Base-by-base conservation (phyloP, 2,888 invertebrate species). In the Drosophila phalerata region DNA sequence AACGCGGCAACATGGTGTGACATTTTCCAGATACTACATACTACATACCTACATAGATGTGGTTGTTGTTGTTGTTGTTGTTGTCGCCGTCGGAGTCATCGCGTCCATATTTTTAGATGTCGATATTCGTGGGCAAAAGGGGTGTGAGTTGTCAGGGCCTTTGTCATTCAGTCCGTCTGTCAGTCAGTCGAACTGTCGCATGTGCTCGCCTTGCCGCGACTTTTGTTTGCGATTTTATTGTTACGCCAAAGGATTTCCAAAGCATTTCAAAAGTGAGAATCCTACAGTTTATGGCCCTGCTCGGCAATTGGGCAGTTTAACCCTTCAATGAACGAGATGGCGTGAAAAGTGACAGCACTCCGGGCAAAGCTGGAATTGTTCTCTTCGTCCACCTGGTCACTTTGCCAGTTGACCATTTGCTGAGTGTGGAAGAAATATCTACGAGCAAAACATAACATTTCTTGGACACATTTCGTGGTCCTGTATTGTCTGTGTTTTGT, bases 1-100 rank as follows among this genome's bases (percentile, higher is more conserved):
- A 88, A 88, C 81, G 79, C 75, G 86, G 72, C 84, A 88, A 86
- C 88, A 81, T 81, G 87, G 87, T 85, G 86, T 77, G 87, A 86
- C 85, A 82, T 80, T 86, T 80, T 74, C 65, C 63, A 68, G 67
- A 75, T 72, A 77, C 53, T 25, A 66, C 22, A 22, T n/a, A 56
- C 30, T 55, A 58, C 52, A 58, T 60, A 30, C 1, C 6, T 28
- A n/a, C 6, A 28, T 22, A 58, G 42, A 30, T 53, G 45, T 64
- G 40, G 51, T 17, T 56, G 47, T 43, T 19, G 37, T 15, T 9
- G 22, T n/a, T 45, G 32, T 40, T 51, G 40, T 52, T 52, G 53
- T 25, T 51, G 45, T 43, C 34, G 40, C 37, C 10, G 37, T 38
- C 53, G 38, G 45, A 52, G 60, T 53, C 38, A 63, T 45, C 70